Conservation (phyloP, 2,113 vertebrate species). For the Platycercus adscitus region DNA sequence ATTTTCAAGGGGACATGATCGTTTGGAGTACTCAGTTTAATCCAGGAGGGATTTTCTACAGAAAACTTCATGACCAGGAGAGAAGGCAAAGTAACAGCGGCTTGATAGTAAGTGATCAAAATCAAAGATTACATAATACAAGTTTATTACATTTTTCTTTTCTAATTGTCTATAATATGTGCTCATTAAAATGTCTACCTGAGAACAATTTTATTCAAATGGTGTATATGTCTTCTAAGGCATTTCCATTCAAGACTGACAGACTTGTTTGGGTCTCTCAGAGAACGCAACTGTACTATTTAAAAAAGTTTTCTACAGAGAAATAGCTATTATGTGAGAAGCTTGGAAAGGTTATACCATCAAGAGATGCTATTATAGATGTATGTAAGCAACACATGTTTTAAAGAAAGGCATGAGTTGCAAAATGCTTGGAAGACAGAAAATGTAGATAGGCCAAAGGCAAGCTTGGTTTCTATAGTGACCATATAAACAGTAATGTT, state of each 20-base stretch:
- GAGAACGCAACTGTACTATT: not conserved
- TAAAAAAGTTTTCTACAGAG: not conserved
- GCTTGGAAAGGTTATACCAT: not conserved
- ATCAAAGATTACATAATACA: not conserved
- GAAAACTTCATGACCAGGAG: constrained; percentile 85
- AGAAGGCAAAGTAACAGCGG: constrained; percentile 88
- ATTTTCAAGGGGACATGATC: constrained; percentile 95
- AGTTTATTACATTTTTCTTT: not conserved
- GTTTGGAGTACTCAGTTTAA: constrained; percentile 99
- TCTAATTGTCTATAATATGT: not conserved
- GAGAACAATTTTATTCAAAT: not conserved
- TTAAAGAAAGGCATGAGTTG: not conserved
- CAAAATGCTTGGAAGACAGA: not conserved
- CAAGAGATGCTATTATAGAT: not conserved
- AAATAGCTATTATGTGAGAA: not conserved
- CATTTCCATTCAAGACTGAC: not conserved
- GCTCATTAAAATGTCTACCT: not conserved
- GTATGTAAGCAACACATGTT: not conserved
- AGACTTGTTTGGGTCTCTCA: not conserved
- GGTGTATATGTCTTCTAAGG: not conserved
- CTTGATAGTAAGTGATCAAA: constrained; percentile 91
- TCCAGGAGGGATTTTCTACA: constrained; percentile 98
- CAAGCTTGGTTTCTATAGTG: not conserved
- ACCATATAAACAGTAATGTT: not conserved
- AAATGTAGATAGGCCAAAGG: not conserved